These are phyloP conservation scores for Lumbricus terrestris DNA, from an alignment of 2,888 invertebrate species.

Conservation along the genomic window DNA sequence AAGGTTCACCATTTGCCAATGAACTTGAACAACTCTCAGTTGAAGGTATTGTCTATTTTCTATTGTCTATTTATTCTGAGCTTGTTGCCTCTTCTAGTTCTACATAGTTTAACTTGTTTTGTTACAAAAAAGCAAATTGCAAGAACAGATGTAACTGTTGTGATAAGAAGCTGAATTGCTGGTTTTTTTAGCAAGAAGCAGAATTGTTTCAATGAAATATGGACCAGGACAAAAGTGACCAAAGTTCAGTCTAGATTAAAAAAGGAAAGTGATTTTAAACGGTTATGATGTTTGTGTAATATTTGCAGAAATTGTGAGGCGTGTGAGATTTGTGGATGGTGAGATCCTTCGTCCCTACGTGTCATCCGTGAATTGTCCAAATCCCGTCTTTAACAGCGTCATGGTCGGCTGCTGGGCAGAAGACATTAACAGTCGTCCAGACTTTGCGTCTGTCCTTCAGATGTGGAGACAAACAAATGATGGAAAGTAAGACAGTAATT, in stretches of 20 bases:
- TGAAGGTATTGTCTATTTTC: not conserved
- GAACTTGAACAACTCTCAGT: not conserved
- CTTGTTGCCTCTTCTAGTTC: not conserved
- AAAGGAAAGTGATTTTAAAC: not conserved
- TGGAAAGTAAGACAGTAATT: not conserved
- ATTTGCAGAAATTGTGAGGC: not conserved
- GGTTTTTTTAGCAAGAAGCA: not conserved
- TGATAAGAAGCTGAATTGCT: not conserved
- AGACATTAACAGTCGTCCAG: not conserved
- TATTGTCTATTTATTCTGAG: not conserved
- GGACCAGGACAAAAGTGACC: not conserved
- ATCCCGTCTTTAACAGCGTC: not conserved
- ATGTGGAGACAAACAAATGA: not conserved
- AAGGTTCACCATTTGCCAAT: constrained; percentile 3
- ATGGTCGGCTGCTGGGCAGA: not conserved
- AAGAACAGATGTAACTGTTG: not conserved
- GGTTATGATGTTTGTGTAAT: not conserved
- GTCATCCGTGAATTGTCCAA: not conserved
- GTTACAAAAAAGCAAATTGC: not conserved
- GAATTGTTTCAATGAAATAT: not conserved
- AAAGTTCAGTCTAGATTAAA: not conserved
- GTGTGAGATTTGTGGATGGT: not conserved
- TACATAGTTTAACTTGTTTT: not conserved
- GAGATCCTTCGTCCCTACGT: not conserved
- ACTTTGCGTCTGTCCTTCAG: not conserved